Percentiles rank a stretch among this genome's conserved stretches.
These are phyloP conservation scores for Myotis findleyi DNA, from an alignment of 2,797 vertebrate genomes.

Conservation along the genomic window DNA sequence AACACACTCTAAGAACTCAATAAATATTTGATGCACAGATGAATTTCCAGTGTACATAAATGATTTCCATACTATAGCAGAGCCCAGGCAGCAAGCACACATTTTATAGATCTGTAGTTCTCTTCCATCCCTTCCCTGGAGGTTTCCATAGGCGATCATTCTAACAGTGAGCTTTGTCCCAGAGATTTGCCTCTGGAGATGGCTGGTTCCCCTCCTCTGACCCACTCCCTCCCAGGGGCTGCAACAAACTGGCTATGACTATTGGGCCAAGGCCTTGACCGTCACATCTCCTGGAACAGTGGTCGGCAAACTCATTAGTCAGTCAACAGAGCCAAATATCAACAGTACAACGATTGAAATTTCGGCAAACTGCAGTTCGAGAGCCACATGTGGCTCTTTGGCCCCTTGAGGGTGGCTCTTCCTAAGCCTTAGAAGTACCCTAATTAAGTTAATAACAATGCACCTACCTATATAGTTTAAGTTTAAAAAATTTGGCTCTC, in stretches of 20 bases:
- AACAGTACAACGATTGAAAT: no score
- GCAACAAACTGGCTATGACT: neutral
- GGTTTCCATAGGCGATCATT: neutral
- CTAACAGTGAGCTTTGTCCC: neutral
- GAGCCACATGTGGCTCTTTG: no score
- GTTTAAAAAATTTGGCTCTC: no score
- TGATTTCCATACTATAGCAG: neutral
- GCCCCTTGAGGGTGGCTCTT: no score
- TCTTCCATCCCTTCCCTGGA: neutral
- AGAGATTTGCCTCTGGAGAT: neutral
- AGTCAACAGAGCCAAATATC: no score
- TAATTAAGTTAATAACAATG: no score
- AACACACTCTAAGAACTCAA: neutral
- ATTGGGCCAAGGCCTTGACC: neutral
- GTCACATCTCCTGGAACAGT: neutral
- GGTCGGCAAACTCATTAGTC: no score
- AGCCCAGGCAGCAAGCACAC: neutral
- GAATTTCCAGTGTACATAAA: neutral
- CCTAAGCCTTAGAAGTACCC: no score
- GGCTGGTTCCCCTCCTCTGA: neutral
- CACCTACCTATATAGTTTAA: no score
- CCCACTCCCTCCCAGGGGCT: neutral
- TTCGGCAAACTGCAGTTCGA: no score
- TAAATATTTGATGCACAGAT: neutral
- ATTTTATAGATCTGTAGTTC: neutral